Conservation (phyloP, 1,140 invertebrate species). For the Nasonia giraulti region DNA sequence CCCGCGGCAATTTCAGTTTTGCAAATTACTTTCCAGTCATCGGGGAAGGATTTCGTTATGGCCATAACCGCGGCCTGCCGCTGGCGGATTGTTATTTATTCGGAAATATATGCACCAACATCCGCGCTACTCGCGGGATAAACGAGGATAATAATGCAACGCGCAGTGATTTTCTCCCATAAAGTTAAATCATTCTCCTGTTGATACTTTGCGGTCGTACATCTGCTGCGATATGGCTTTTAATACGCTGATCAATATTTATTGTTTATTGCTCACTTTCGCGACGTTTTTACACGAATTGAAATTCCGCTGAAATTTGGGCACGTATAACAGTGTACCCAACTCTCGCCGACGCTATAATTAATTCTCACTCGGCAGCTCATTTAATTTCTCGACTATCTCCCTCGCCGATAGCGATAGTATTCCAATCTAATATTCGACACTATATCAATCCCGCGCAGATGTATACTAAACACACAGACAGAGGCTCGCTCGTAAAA, state of each 20-base stretch:
- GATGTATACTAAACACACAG: background rate
- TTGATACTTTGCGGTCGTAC: conserved; percentile 18
- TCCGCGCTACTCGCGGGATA: background rate
- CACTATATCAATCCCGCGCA: background rate
- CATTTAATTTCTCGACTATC: background rate
- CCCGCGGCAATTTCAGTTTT: conserved; percentile 9
- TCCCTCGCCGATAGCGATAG: background rate
- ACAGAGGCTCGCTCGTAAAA: background rate
- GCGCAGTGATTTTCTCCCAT: conserved; percentile 25
- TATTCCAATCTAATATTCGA: background rate
- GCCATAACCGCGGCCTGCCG: background rate
- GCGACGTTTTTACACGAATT: background rate
- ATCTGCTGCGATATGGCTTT: conserved; percentile 1
- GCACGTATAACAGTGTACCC: background rate
- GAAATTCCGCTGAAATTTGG: background rate
- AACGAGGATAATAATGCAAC: conserved; percentile 33
- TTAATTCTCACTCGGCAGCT: background rate
- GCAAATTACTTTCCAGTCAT: conserved; percentile 45
- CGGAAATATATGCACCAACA: conserved; percentile 26
- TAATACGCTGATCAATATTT: conserved; percentile 7
- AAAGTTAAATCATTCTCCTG: conserved; percentile 31
- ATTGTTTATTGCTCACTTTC: background rate
- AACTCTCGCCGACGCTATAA: background rate
- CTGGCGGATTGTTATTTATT: conserved; percentile 40
- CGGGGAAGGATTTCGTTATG: conserved; percentile 40